Conservation (phyloP, 2,113 vertebrate species). For the Zootoca vivipara region DNA sequence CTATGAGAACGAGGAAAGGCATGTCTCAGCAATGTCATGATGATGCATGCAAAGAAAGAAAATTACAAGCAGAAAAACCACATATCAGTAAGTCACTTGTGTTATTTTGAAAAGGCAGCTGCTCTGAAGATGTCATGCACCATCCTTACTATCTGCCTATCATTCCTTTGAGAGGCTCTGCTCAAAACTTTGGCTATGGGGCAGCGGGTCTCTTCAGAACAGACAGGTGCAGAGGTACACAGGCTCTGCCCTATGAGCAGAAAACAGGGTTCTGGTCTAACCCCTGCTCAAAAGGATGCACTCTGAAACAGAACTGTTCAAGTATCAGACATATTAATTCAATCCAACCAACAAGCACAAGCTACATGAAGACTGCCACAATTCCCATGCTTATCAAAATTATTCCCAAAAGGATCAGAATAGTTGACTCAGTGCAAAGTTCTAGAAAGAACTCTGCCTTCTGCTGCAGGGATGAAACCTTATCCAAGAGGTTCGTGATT, state of each 20-base stretch:
- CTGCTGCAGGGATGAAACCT: background rate
- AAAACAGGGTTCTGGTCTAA: background rate
- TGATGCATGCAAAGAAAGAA: background rate
- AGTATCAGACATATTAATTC: background rate
- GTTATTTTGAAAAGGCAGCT: background rate
- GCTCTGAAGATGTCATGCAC: background rate
- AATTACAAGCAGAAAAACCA: background rate
- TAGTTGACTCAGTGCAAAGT: background rate
- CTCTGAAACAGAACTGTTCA: background rate
- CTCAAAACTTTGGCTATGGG: background rate
- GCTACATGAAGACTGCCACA: background rate
- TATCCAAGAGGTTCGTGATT: background rate
- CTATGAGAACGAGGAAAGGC: background rate
- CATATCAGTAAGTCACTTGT: background rate
- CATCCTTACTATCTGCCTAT: background rate
- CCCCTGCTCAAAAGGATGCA: background rate
- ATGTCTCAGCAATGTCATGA: background rate
- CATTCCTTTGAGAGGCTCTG: background rate
- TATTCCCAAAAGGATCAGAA: background rate
- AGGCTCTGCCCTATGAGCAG: background rate
- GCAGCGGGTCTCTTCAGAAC: background rate
- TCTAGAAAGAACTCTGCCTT: background rate
- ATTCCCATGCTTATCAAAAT: background rate
- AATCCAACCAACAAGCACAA: background rate
- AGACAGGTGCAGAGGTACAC: background rate